Evolutionary conservation across 2,113 vertebrate genomes (phyloP), one percentile per base, ranked within the genome.

Genomic region (Sturnira hondurensis): DNA sequence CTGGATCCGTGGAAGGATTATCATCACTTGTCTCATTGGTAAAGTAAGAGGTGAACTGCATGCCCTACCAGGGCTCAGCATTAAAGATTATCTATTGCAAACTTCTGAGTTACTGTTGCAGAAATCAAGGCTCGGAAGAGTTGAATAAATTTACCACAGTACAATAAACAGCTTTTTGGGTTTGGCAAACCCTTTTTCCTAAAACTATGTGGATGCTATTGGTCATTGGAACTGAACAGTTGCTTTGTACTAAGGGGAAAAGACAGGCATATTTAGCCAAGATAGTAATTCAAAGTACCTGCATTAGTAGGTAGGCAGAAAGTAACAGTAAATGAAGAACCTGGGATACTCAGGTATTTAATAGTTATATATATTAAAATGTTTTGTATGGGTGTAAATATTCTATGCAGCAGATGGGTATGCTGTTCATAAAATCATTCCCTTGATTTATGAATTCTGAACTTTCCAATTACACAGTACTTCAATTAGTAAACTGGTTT

Each of bases 401-500:
- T 86, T 96, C 65, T 65, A 22, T 73, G 50, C 7, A 93, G 19
- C 52, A 91, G 73, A 67, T 54, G 47, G 61, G 54, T 16, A 85
- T 7, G 3, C 33, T 65, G 4, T 81, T 93, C 33, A 28, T 74
- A 85, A 94, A 96, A 93, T 88, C 19, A 58, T 38, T 89, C 87
- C 56, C 73, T 31, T 76, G 38, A 76, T 95, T 24, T 41, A 81
- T 84, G 54, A 94, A 76, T 81, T 80, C 43, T 83, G 43, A 86
- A 36, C 15, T 26, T 89, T 89, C 68, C 67, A 78, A 41, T 22
- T 33, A 74, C 31, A 43, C 15, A 50, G 9, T 38, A 88, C 63
- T 92, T 96, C 85, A 54, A 68, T 93, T 74, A 67, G 22, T 83
- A 91, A 93, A 93, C 73, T 93, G n/a, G 19, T 68, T 90, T 45